Base-by-base conservation (phyloP, 2,113 vertebrate genomes). In the Riparia riparia region DNA sequence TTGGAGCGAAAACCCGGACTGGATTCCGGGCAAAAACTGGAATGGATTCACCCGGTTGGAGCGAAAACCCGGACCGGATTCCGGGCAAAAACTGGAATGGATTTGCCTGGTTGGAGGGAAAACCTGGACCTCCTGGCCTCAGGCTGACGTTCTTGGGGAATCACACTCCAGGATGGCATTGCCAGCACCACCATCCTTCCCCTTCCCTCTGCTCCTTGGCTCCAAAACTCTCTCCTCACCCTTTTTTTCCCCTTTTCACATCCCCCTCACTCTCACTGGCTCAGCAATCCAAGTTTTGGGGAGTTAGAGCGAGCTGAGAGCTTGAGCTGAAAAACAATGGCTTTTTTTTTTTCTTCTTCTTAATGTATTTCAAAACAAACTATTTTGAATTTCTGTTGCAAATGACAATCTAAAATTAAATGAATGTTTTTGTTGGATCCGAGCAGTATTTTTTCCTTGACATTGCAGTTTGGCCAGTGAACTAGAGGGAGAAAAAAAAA, bases 401-500 rank as follows among this genome's bases (percentile, higher is more conserved):
- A 93, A 78, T 22, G 39, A 71, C 69, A 85, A 79, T 31, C 74
- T 82, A 68, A 95, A 90, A 89, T 78, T 49, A 93, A 89, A 50
- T 9, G 0, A 39, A 60, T 87, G 61, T 85, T 96, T 96, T 82
- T 44, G 31, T 90, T 96, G 91, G 89, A 94, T 37, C 71, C 26
- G 25, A 90, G 32, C 19, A 58, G 4, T 90, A 76, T 47, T 82
- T 94, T 79, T 76, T 51, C 71, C 78, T 82, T 79, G 17, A 49
- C 70, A 65, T 14, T 63, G 44, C 16, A 41, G 10, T 53, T 88
- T 41, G 18, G 47, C 66, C 54, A 49, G 39, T 3, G 2, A 94
- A 41, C n/a, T 45, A 41, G 37, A 81, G 11, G 37, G 37, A 37
- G 37, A 37, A 37, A 37, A 37, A 37, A 3, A 37, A 37, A 41